Evolutionary conservation across 2,888 invertebrate species (phyloP).

Genomic region (Protophormia terraenovae): DNA sequence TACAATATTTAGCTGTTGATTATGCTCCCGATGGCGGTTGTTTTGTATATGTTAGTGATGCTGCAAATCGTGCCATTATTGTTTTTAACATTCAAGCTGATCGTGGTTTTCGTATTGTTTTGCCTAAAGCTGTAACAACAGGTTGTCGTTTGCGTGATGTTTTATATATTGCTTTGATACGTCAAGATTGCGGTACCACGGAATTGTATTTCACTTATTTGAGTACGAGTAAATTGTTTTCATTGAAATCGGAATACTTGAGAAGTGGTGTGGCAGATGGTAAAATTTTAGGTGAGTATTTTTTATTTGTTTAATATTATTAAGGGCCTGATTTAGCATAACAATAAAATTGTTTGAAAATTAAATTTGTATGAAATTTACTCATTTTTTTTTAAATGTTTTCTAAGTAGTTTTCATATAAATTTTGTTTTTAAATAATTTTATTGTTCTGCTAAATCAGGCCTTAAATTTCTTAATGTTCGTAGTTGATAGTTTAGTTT

Average conservation of each 20-base stretch:
- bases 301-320: too few relatives aligned
- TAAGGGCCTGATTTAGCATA: too few relatives aligned
- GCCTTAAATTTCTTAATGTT: too few relatives aligned
- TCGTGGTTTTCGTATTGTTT: slow-evolving; percentile 85
- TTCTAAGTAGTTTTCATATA: too few relatives aligned
- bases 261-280: slow-evolving; percentile 84
- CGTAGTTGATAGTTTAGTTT: too few relatives aligned
- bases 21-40: slow-evolving; percentile 84
- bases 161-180: slow-evolving; percentile 85
- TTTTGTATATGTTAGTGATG: slow-evolving; percentile 86
- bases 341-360: neutral
- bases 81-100: slow-evolving; percentile 86
- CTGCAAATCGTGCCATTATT: slow-evolving; percentile 85
- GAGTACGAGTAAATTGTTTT: slow-evolving; percentile 84
- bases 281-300: slow-evolving; percentile 80
- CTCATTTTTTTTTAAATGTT: too few relatives aligned
- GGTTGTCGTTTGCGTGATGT: slow-evolving; percentile 84
- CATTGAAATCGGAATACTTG: slow-evolving; percentile 85
- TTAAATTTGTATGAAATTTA: too few relatives aligned
- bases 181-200: slow-evolving; percentile 83
- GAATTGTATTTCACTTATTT: slow-evolving; percentile 86
- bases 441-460: too few relatives aligned
- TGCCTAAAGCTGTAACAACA: slow-evolving; percentile 83
- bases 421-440: too few relatives aligned
- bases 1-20: slow-evolving; percentile 88